Percentiles rank a stretch among this genome's conserved stretches.
Evolutionary conservation across 2,113 vertebrate genomes (phyloP).

Genomic region (Carassius gibelio): DNA sequence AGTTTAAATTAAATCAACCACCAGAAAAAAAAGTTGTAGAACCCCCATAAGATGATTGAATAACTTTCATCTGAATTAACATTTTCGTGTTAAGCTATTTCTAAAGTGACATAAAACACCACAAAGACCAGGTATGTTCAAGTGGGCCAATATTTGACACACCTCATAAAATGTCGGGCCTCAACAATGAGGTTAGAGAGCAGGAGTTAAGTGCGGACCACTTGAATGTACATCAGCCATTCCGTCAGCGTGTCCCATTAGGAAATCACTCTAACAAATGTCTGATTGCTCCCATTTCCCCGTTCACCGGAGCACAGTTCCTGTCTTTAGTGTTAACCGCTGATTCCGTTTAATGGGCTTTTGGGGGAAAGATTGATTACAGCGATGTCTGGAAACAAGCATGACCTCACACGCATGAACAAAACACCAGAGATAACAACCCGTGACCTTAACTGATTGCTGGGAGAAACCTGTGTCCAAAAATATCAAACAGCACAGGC

Average conservation of each 20-base stretch:
- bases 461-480: conserved; percentile 10
- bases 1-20: neutral
- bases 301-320: conserved; percentile 50
- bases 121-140: neutral
- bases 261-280: conserved; percentile 32
- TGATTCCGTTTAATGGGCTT: conserved; percentile 42
- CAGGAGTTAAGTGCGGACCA: neutral
- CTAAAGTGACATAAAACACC: neutral
- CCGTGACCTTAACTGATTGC: conserved; percentile 33
- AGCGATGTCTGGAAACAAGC: conserved; percentile 51
- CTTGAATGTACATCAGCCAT: conserved; percentile 28
- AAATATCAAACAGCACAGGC: conserved; percentile 17
- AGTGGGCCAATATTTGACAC: conserved; percentile 6
- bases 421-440: conserved; percentile 37
- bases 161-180: neutral
- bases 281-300: conserved; percentile 55
- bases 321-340: conserved; percentile 46
- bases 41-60: neutral
- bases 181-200: conserved; percentile 13
- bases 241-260: conserved; percentile 30
- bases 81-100: neutral
- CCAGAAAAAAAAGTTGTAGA: neutral
- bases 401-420: conserved; percentile 30
- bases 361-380: conserved; percentile 57
- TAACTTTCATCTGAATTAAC: neutral